Base-by-base conservation (phyloP, 2,888 invertebrate species). In the Lochmaea capreae region DNA sequence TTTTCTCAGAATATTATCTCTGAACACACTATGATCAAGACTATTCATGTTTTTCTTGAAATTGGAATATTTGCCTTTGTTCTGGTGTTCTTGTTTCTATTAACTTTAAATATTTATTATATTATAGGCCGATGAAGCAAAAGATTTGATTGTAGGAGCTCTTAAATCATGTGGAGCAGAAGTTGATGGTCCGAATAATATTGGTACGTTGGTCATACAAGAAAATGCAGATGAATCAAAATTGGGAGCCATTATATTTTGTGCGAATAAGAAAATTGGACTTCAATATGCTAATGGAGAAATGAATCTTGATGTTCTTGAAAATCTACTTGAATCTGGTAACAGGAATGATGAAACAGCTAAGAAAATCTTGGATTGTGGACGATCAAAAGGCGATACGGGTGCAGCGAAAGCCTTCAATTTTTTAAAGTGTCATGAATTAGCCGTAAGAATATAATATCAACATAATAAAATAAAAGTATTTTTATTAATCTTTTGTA, bases 161-260 rank as follows among this genome's bases (percentile, higher is more conserved):
- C 39, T 59, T n/a, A 59, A 14, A 59, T 26, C 33, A 3, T 59
- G 59, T 33, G 59, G 59, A n/a, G 59, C 59, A 5, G 33, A 59
- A 59, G 6, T 33, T 8, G 59, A 39, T 12, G 59, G 59, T 9
- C 59, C 59, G 5, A 59, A 33, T 5, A 39, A 59, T 26, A 59
- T 59, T 11, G 39, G 59, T n/a, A 59, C 2, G n/a, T 59, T 59
- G 4, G 59, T 59, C 14, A 11, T 59, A 26, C 14, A 26, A 33
- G 14, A 12, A 59, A 5, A 26, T 26, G 59, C 59, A n/a, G 59
- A 59, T 11, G 39, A 33, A 33, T 12, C 14, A 26, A 33, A 26
- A 26, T 14, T 59, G 33, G 39, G 59, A 8, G 14, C 26, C 9
- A 59, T 33, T 8, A 1, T 26, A 0, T 59, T 59, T 33, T 59